Percentiles rank a stretch among this genome's conserved stretches.
Evolutionary conservation across 2,113 vertebrate genomes (phyloP).

Genomic region (Ctenomys sociabilis): DNA sequence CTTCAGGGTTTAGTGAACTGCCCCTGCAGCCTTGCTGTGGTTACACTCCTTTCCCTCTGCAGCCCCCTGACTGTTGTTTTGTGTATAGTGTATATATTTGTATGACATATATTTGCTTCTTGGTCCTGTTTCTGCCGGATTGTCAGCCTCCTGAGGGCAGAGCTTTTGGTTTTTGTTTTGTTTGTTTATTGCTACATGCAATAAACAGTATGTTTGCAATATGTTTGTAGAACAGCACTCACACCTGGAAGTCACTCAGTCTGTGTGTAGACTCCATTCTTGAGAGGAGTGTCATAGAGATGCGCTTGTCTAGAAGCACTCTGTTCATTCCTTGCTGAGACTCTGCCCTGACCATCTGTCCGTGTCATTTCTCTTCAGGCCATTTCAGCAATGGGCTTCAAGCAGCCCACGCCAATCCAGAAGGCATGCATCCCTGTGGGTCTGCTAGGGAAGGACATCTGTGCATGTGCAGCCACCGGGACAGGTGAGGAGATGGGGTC

Average conservation of each 20-base stretch:
- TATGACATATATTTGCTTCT: background rate
- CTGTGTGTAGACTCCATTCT: background rate
- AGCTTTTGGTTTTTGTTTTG: background rate
- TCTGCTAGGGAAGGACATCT: slow-evolving; percentile 96
- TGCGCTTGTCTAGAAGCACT: background rate
- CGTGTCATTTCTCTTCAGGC: slow-evolving; percentile 86
- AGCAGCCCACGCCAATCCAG: slow-evolving; percentile 97
- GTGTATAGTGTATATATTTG: background rate
- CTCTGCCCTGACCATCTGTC: fast-evolving
- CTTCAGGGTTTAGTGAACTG: background rate
- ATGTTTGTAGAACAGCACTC: background rate
- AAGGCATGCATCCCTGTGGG: slow-evolving; percentile 97
- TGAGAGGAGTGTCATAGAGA: background rate
- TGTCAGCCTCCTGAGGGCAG: background rate
- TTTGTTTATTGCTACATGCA: background rate
- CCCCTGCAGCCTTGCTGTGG: background rate
- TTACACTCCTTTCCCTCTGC: fast-evolving
- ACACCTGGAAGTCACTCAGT: background rate
- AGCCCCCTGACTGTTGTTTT: background rate
- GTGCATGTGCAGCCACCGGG: slow-evolving; percentile 97
- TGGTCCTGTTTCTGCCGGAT: background rate
- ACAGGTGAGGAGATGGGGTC: slow-evolving; percentile 87
- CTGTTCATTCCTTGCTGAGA: background rate
- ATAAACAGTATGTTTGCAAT: too few relatives aligned
- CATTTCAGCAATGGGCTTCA: slow-evolving; percentile 93